Conservation (phyloP, 2,888 invertebrate genomes). For the Trypoxylon attenuatum region DNA sequence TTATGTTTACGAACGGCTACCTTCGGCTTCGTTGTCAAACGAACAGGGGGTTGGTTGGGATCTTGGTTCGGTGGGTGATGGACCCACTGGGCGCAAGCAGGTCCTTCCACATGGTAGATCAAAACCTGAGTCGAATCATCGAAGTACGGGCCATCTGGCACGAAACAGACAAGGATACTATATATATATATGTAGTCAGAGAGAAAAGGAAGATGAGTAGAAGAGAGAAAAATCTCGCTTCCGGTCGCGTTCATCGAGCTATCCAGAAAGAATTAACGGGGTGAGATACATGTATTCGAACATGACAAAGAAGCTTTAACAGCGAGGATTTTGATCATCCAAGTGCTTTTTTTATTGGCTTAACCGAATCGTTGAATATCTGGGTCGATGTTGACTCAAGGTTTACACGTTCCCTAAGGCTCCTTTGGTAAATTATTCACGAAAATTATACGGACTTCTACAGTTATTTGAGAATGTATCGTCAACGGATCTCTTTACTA, state of each 20-base stretch:
- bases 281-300: constrained; percentile 44
- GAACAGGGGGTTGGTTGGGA: constrained; percentile 35
- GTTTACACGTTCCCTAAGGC: too few species aligned
- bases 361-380: too few species aligned
- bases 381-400: too few species aligned
- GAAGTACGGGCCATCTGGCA: constrained; percentile 52
- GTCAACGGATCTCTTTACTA: too few species aligned
- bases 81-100: too few species aligned
- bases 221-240: constrained; percentile 52
- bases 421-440: too few species aligned
- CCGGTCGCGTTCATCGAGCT: constrained; percentile 52
- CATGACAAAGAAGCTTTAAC: too few species aligned
- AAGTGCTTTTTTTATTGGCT: too few species aligned
- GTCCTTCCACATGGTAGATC: constrained; percentile 57
- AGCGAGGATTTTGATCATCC: too few species aligned
- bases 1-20: constrained; percentile 34
- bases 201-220: constrained; percentile 12
- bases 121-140: constrained; percentile 53
- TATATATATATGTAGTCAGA: background rate
- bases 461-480: too few species aligned
- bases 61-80: constrained; percentile 33
- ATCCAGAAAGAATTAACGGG: constrained; percentile 59
- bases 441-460: too few species aligned
- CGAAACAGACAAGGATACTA: too few species aligned
- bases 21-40: constrained; percentile 19